Evolutionary conservation across 2,797 vertebrate species (phyloP), one percentile per base, ranked within the genome.

Genomic region (Mus spretus): DNA sequence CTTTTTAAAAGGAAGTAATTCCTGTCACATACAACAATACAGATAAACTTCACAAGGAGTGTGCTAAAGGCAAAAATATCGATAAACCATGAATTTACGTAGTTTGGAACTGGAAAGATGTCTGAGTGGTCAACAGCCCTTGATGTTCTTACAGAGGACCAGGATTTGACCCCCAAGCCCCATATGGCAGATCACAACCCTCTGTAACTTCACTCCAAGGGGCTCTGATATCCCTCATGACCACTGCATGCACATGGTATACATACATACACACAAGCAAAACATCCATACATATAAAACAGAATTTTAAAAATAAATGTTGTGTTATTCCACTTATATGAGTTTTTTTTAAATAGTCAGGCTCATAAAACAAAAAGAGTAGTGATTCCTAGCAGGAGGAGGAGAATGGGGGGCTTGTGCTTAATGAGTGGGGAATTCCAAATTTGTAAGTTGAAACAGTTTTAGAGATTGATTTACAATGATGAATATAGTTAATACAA

Each of bases 1-100:
- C 26, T 82, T 90, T 95, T 24, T 78, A 79, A 84, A 78, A 86
- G 4, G 28, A 94, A 90, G 13, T n/a, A 91, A 93, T 89, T 90
- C 22, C 17, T 57, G 53, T 65, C 77, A 81, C 19, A 70, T 90
- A 44, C 37, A 40, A 47, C 81, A 94, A 79, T 7, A 28, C 34
- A 37, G 14, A 28, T 55, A 53, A 89, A 93, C 24, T 63, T 28
- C 37, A 19, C 37, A 61, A 90, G 34, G 78, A 44, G 20, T 88
- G 19, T 80, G 47, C 26, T 77, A 78, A 31, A 79, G 26, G 26
- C 24, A 31, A 50, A 79, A 89, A 14, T 82, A n/a, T 14, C 94
- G 91, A 75, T 85, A 96, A 91, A 15, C 53, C 19, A n/a, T 13
- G 44, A 40, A 82, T 40, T 74, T 89, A 87, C 84, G 53, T 37